Conservation (phyloP, 2,797 vertebrate genomes). For the Crax fasciolata region DNA sequence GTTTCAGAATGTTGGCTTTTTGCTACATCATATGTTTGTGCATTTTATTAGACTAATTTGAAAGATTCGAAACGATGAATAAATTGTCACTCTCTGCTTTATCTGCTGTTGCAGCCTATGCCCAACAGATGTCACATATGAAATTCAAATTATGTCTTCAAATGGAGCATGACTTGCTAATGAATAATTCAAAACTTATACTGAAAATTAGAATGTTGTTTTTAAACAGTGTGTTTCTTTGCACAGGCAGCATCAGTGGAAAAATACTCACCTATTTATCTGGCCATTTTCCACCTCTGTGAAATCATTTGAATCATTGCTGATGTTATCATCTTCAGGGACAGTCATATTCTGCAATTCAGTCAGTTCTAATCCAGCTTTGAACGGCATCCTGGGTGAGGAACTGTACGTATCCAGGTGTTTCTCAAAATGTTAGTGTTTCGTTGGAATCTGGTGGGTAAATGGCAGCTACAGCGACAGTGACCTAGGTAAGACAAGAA, state of each 20-base stretch:
- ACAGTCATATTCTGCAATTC: constrained; percentile 87
- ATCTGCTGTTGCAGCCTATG: constrained; percentile 71
- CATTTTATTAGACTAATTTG: constrained; percentile 77
- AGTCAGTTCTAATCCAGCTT: constrained; percentile 84
- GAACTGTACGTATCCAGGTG: constrained; percentile 31
- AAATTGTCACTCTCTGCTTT: constrained; percentile 77
- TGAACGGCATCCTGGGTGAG: constrained; percentile 84
- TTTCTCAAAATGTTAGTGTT: constrained; percentile 58
- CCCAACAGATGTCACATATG: constrained; percentile 81
- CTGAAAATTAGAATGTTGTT: constrained; percentile 74
- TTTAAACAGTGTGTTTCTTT: constrained; percentile 69
- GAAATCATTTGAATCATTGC: constrained; percentile 87
- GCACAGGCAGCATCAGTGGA: constrained; percentile 49
- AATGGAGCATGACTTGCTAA: constrained; percentile 79
- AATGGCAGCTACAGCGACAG: constrained; percentile 48
- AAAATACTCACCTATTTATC: constrained; percentile 86
- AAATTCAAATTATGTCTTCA: constrained; percentile 84
- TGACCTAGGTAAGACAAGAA: constrained; percentile 54
- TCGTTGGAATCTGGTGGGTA: constrained; percentile 25
- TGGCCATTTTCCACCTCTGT: constrained; percentile 85
- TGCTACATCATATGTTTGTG: constrained; percentile 27
- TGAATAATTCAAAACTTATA: constrained; percentile 79
- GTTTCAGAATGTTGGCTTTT: constrained; percentile 35
- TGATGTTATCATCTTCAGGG: constrained; percentile 86
- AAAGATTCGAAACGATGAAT: constrained; percentile 72